Conservation (phyloP, 2,797 vertebrate species). For the Passerculus sandwichensis region DNA sequence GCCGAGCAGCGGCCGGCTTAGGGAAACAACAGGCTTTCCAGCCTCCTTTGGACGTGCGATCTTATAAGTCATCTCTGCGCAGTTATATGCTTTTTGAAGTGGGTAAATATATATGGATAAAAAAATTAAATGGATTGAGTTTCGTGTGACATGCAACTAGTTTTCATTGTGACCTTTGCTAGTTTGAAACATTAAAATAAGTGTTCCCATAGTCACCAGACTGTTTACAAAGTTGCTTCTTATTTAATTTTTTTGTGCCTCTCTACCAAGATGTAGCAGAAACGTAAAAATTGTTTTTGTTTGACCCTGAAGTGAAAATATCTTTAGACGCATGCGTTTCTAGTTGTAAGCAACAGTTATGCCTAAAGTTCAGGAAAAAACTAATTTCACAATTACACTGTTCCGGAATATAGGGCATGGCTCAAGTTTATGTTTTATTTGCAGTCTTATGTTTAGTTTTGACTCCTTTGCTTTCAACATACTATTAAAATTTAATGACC, state of each 20-base stretch:
- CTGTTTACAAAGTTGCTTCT: not conserved
- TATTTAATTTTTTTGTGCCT: fast-evolving
- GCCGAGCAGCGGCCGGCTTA: not conserved
- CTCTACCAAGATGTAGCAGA: not conserved
- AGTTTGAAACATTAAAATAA: not conserved
- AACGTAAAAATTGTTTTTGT: not conserved
- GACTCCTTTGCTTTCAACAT: not conserved
- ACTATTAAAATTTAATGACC: not conserved
- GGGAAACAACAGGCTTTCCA: not conserved
- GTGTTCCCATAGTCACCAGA: fast-evolving
- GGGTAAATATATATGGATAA: fast-evolving
- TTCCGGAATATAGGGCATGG: not conserved
- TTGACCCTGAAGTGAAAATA: not conserved
- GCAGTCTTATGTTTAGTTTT: not conserved
- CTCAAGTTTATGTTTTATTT: not conserved
- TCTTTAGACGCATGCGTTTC: not conserved
- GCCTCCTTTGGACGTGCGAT: fast-evolving
- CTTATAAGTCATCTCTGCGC: fast-evolving
- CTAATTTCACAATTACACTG: not conserved
- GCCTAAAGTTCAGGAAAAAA: not conserved
- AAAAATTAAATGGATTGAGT: not conserved
- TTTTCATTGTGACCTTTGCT: not conserved
- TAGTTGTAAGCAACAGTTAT: not conserved
- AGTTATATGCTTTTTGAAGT: fast-evolving
- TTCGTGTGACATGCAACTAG: fast-evolving